phyloP scores from a whole-genome alignment of 2,113 vertebrate genomes.

The Gymnorhina tibicen region DNA sequence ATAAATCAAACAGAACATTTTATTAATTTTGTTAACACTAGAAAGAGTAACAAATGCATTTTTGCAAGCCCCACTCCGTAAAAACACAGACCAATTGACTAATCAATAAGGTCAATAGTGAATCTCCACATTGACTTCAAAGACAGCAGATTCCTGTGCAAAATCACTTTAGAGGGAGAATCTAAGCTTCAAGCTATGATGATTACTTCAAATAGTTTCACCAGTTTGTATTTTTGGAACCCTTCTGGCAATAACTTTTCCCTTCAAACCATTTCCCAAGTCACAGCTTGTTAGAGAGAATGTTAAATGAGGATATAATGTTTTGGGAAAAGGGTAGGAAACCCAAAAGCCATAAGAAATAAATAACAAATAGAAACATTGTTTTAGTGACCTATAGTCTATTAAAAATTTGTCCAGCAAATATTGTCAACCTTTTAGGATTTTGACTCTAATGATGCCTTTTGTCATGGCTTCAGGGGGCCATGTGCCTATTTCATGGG shows the following conservation, averaged over 20 bases:
- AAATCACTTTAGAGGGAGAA: background rate
- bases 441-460: background rate
- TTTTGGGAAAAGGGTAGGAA: conserved; percentile 28
- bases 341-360: conserved; percentile 4
- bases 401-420: background rate
- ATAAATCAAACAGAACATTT: background rate
- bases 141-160: background rate
- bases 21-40: background rate
- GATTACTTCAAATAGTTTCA: conserved; percentile 17
- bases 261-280: conserved; percentile 10
- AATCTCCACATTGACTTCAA: background rate
- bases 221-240: conserved; percentile 22
- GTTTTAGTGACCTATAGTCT: background rate
- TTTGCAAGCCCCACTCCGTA: background rate
- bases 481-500: background rate
- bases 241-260: conserved; percentile 5
- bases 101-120: background rate
- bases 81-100: background rate
- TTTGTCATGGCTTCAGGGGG: background rate
- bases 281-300: conserved; percentile 12
- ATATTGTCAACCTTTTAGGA: background rate
- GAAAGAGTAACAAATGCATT: background rate
- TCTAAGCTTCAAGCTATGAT: background rate
- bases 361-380: background rate
- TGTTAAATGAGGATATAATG: background rate